Evolutionary conservation across 2,797 vertebrate genomes (phyloP), one percentile per base, ranked within the genome.

Genomic region (Helostoma temminkii): DNA sequence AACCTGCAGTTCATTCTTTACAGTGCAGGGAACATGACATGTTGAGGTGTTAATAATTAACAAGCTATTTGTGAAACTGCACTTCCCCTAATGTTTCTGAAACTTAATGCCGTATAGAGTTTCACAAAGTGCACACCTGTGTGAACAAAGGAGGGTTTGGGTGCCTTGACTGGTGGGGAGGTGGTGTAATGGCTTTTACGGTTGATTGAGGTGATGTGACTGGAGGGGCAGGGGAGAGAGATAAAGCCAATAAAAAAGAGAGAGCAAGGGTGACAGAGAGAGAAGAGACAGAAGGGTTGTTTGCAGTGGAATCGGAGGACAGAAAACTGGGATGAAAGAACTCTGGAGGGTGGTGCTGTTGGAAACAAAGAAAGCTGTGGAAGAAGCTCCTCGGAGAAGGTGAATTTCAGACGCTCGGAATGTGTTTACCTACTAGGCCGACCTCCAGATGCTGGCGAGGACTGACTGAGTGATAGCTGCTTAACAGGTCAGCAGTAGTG

Each of bases 31-130:
- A 42, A 53, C 30, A 21, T 24, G 9, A 71, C 63, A 65, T 55
- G 26, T 25, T 14, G 46, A 16, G 0, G 0, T 62, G 64, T 72
- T 79, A 84, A 85, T 81, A 48, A 88, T 88, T 88, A 80, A 87
- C 74, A 0, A 2, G 22, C 43, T 11, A 6, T n/a, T 75, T 56
- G 66, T 70, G 10, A 39, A 64, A 16, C 36, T 0, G 1, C 18
- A 30, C 61, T 70, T 80, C 58, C 70, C 7, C 1, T 19, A 49
- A 63, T 0, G 2, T 43, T 41, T 60, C 25, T 36, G 2, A 5
- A 47, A 14, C 18, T 30, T 2, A 9, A n/a, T 55, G 41, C 6
- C 11, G 42, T 9, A 71, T 80, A 41, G 49, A 4, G 43, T 82
- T 76, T 71, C 74, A 82, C 49, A 63, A 53, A 66, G 42, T n/a